A percentile compares a stretch with the other conserved stretches of the same genome.
Evolutionary conservation across 2,888 invertebrate species (phyloP).

Genomic region (Geotrupes spiniger): DNA sequence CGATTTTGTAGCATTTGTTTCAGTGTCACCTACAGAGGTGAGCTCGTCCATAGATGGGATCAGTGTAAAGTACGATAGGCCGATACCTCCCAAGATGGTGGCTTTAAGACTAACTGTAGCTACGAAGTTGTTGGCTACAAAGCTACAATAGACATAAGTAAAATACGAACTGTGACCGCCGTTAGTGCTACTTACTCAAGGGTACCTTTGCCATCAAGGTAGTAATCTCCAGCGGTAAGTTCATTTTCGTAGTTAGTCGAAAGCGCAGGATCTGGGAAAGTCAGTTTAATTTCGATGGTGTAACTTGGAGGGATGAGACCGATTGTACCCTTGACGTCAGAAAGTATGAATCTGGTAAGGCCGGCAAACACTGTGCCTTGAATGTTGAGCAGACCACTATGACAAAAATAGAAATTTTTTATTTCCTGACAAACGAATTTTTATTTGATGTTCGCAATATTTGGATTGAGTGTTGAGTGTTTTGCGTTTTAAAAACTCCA

Average conservation of each 20-base stretch:
- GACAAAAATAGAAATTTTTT: too few species aligned
- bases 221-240: neutral
- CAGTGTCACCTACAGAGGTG: neutral
- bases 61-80: conserved; percentile 12
- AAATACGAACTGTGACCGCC: neutral
- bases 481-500: too few species aligned
- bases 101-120: conserved; percentile 8
- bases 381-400: neutral
- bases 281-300: conserved; percentile 8
- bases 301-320: conserved; percentile 17
- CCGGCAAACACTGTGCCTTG: conserved; percentile 1
- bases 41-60: conserved; percentile 5
- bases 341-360: neutral
- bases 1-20: neutral
- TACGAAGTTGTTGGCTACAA: conserved; percentile 10
- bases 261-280: conserved; percentile 8
- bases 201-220: conserved; percentile 11
- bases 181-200: conserved; percentile 9
- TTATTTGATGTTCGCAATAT: too few species aligned
- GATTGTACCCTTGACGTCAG: neutral
- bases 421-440: too few species aligned
- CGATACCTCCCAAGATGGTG: conserved; percentile 11
- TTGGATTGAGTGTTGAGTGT: too few species aligned
- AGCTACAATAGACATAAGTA: conserved; percentile 3
- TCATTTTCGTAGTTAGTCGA: conserved; percentile 7